Evolutionary conservation across 2,797 vertebrate species (phyloP).

Genomic region (Tokudaia muenninki): DNA sequence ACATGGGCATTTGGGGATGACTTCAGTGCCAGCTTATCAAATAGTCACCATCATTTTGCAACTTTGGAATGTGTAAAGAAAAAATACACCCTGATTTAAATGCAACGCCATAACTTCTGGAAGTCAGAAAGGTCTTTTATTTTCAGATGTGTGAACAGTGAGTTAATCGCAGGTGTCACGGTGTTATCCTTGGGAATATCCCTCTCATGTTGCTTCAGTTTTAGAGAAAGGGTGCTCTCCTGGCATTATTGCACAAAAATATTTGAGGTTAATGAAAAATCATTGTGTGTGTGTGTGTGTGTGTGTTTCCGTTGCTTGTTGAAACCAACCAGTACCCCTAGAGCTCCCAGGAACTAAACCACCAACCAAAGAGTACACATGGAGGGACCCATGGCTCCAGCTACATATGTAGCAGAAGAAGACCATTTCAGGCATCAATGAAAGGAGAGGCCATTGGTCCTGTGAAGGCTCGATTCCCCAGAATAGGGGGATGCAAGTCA

Average conservation of each 20-base stretch:
- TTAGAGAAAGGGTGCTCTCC: constrained; percentile 48
- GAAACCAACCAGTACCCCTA: too few species aligned
- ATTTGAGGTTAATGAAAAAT: constrained; percentile 72
- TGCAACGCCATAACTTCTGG: constrained; percentile 36
- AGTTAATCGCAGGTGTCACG: constrained; percentile 72
- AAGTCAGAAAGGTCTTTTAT: constrained; percentile 31
- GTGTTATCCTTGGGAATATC: constrained; percentile 37
- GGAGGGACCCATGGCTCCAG: too few species aligned
- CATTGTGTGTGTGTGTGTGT: constrained; percentile 17
- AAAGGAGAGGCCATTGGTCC: too few species aligned
- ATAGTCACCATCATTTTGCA: constrained; percentile 28
- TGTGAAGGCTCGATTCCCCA: too few species aligned
- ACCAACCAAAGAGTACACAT: too few species aligned
- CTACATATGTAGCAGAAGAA: too few species aligned
- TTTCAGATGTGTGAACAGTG: constrained; percentile 57
- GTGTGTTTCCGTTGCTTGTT: neutral
- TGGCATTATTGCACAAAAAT: constrained; percentile 54
- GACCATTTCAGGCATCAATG: too few species aligned
- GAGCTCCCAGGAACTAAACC: too few species aligned
- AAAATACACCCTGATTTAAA: constrained; percentile 66
- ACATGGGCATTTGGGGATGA: neutral
- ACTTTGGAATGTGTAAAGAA: constrained; percentile 12
- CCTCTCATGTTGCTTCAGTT: constrained; percentile 51
- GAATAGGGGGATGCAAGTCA: too few species aligned
- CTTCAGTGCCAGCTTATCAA: constrained; percentile 16